Evolutionary conservation across 2,888 invertebrate species (phyloP), one percentile per base, ranked within the genome.

Genomic region (Drosophila multiciliata): DNA sequence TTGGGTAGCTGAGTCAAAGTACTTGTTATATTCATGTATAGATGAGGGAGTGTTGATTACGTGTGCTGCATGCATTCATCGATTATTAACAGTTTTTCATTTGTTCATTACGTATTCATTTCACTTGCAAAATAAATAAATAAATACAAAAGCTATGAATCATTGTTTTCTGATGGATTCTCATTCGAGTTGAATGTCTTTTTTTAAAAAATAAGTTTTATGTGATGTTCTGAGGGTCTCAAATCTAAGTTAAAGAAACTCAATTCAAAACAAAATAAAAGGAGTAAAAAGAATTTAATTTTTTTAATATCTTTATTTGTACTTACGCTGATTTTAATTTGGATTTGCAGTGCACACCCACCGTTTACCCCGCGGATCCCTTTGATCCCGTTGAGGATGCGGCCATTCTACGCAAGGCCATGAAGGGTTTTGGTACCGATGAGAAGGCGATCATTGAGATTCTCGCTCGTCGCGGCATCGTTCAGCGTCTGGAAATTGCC

Each of bases 401-500:
- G 4, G 96, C 96, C 80, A 95, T 96, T 70, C 94, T 98, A 61
- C 95, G 97, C 82, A 97, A 97, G 92, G 98, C 98, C 26, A 98
- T 98, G 98, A 98, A 98, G 93, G 98, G 98, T 65, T 96, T 98
- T 89, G 97, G 98, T 66, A 98, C 98, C 38, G 97, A 98, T 91
- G 98, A 98, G 92, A 96, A 96, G 90, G 96, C 97, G 70, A 97
- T 99, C 92, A 98, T 98, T 89, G 97, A 97, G 91, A 96, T 99
- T 9, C 94, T 99, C 49, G 97, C 97, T 65, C 96, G 96, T 80
- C 95, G 99, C 75, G 97, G 97, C 73, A 98, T 98, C 92, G 96
- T 96, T 6, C 99, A 99, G 93, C 95, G 99, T 73, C 94, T 98
- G 83, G 97, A 98, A 93, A 97, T 99, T 90, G 96, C 97, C 52